These are phyloP conservation scores for Cerceris rybyensis DNA, from an alignment of 2,888 invertebrate species.

Conservation along the genomic window DNA sequence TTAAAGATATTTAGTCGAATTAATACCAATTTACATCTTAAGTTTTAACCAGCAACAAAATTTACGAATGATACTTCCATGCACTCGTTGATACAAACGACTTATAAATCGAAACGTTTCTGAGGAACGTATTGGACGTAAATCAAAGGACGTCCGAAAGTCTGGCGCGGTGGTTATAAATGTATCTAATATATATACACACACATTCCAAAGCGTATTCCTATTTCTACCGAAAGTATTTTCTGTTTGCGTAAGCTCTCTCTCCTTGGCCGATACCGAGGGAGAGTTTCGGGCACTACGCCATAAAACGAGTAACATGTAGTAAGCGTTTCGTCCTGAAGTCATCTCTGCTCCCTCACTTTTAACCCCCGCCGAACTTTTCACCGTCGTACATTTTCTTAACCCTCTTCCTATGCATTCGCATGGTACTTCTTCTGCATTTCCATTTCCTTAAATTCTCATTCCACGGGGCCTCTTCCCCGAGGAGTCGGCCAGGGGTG, in stretches of 20 bases:
- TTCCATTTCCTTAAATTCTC: slow-evolving; percentile 65
- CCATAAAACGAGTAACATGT: slow-evolving; percentile 66
- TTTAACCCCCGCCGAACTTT: slow-evolving; percentile 25
- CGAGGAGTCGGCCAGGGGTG: slow-evolving; percentile 28
- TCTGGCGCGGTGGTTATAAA: slow-evolving; percentile 4
- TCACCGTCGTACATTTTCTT: slow-evolving; percentile 38
- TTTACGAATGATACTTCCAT: neutral
- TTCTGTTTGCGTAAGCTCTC: slow-evolving; percentile 69
- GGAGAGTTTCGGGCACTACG: slow-evolving; percentile 66
- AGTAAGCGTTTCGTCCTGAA: slow-evolving; percentile 60
- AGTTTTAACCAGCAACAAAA: too few relatives aligned
- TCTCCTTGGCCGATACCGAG: slow-evolving; percentile 46
- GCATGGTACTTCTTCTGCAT: slow-evolving; percentile 29
- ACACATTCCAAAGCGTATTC: slow-evolving; percentile 27
- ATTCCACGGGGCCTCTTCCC: slow-evolving; percentile 31
- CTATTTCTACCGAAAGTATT: slow-evolving; percentile 57
- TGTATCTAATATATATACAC: slow-evolving; percentile 26
- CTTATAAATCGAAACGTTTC: slow-evolving; percentile 1
- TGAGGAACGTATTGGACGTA: slow-evolving; percentile 7
- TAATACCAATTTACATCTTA: neutral
- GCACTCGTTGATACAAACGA: neutral
- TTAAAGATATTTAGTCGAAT: neutral
- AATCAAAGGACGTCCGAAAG: slow-evolving; percentile 7
- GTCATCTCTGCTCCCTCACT: slow-evolving; percentile 22
- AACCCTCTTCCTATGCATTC: slow-evolving; percentile 34